These are phyloP conservation scores for Takifugu flavidus DNA, from an alignment of 2,113 vertebrate genomes.

Conservation along the genomic window DNA sequence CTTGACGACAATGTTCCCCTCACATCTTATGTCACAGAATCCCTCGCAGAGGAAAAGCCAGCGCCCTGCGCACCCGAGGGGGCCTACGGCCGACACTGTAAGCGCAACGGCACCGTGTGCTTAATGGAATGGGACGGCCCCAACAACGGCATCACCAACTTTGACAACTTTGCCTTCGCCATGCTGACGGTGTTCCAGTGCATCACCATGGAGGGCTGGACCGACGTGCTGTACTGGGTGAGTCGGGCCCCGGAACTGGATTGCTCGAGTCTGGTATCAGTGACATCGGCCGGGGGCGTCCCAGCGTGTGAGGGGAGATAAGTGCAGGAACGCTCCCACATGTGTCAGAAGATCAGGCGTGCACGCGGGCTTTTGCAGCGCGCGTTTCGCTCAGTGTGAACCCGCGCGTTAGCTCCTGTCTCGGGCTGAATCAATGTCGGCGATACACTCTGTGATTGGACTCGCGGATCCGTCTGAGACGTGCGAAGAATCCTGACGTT, in stretches of 20 bases:
- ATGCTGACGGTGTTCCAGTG: constrained; percentile 99
- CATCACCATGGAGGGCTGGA: constrained; percentile 99
- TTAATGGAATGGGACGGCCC: constrained; percentile 90
- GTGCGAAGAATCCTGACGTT: constrained; percentile 27
- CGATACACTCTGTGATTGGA: constrained; percentile 45
- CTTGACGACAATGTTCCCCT: neutral
- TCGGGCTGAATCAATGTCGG: constrained; percentile 36
- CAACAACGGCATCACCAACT: constrained; percentile 97
- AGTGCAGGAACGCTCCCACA: neutral
- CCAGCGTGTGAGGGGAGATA: too few species aligned
- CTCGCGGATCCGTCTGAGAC: constrained; percentile 24
- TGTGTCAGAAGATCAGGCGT: constrained; percentile 11
- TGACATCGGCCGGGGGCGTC: too few species aligned
- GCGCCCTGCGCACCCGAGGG: constrained; percentile 86
- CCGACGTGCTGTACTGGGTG: constrained; percentile 98
- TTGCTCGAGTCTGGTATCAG: neutral
- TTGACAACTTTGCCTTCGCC: constrained; percentile 98
- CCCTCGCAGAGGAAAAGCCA: constrained; percentile 81
- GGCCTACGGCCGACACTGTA: constrained; percentile 88
- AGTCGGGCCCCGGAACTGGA: constrained; percentile 67
- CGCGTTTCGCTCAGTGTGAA: neutral
- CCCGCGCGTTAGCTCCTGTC: constrained; percentile 25
- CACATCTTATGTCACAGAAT: constrained; percentile 32
- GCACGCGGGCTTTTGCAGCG: neutral
- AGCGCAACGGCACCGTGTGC: constrained; percentile 82